Percentiles rank a stretch among this genome's conserved stretches.
Evolutionary conservation across 2,113 vertebrate species (phyloP).

Genomic region (Bubo scandiacus): DNA sequence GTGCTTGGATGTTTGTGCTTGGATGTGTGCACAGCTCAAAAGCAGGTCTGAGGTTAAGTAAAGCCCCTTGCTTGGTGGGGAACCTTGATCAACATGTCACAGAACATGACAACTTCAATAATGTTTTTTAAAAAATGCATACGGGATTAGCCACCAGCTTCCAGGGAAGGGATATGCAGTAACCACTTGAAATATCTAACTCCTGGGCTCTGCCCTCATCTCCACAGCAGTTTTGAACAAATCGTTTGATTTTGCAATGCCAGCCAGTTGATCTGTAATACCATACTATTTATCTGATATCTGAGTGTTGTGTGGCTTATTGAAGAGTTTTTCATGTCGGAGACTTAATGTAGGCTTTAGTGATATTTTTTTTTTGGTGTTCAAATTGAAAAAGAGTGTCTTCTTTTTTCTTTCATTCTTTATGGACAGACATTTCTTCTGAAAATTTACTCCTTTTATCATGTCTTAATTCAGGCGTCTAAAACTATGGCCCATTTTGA

Average conservation of each 20-base stretch:
- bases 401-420: not conserved
- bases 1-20: conserved; percentile 7
- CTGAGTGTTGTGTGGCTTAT: not conserved
- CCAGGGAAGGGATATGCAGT: not conserved
- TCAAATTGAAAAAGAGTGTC: not conserved
- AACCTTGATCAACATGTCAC: conserved; percentile 37
- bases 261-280: not conserved
- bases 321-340: not conserved
- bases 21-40: conserved; percentile 29
- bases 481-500: not conserved
- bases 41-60: conserved; percentile 52
- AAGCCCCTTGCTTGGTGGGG: conserved; percentile 3
- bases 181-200: conserved; percentile 17
- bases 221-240: not conserved
- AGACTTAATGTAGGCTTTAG: not conserved
- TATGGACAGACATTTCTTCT: not conserved
- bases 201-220: conserved; percentile 1
- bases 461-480: not conserved
- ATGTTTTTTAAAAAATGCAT: conserved; percentile 37
- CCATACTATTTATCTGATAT: not conserved
- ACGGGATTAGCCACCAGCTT: not conserved
- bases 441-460: not conserved
- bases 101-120: conserved; percentile 45
- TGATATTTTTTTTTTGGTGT: not conserved
- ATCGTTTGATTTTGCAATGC: not conserved